phyloP scores from a whole-genome alignment of 2,797 vertebrate genomes.

The Distichodus sexfasciatus region DNA sequence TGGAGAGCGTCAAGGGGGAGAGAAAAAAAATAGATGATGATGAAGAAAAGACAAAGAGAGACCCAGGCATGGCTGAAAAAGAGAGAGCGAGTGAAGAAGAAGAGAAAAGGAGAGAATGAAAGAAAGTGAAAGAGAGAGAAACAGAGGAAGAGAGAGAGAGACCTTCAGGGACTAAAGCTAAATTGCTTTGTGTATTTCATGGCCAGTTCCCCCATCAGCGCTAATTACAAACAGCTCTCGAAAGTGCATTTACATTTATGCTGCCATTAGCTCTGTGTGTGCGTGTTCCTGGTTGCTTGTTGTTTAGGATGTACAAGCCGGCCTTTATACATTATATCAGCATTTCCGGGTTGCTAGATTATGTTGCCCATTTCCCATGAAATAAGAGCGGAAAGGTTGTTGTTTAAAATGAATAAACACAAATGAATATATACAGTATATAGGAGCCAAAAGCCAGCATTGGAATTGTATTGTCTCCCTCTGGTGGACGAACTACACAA shows the following conservation, averaged over 20 bases:
- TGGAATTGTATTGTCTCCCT: too few species aligned
- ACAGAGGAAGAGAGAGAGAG: conserved; percentile 36
- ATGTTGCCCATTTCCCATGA: too few species aligned
- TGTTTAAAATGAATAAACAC: too few species aligned
- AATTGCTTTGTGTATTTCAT: conserved; percentile 57
- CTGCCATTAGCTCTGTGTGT: conserved; percentile 55
- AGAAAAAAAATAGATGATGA: neutral
- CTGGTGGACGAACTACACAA: too few species aligned
- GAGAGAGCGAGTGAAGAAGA: conserved; percentile 2
- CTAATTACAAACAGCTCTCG: conserved; percentile 67
- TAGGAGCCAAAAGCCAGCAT: too few species aligned
- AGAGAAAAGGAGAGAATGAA: conserved; percentile 2
- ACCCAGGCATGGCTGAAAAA: too few species aligned
- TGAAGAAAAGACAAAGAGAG: neutral
- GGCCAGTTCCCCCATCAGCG: conserved; percentile 56
- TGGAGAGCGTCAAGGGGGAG: conserved; percentile 4
- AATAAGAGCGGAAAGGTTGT: too few species aligned
- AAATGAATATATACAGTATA: too few species aligned
- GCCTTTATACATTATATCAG: too few species aligned
- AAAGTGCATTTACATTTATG: conserved; percentile 64
- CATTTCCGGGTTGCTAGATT: too few species aligned
- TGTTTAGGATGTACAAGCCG: conserved; percentile 20
- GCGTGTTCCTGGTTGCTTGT: conserved; percentile 18
- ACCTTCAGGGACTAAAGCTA: conserved; percentile 52
- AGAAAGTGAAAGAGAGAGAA: neutral